Evolutionary conservation across 2,888 invertebrate genomes (phyloP), one percentile per base, ranked within the genome.

Genomic region (Sarcophaga variegata): DNA sequence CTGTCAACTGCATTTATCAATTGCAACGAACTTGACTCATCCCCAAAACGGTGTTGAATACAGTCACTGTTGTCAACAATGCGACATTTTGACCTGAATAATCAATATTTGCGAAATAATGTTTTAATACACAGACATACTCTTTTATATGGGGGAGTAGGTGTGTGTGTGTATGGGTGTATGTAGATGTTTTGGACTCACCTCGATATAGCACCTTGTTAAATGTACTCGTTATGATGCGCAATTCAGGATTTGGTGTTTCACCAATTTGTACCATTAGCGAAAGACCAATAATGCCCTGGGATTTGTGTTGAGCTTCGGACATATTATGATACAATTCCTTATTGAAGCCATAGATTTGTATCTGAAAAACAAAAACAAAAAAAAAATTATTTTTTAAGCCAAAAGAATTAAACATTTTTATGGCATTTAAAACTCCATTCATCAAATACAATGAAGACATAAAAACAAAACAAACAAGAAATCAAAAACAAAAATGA

Each of bases 251-350:
- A 94, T 97, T 97, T 87, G 97, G 97, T 80, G 96, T 96, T 90
- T 98, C 97, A 77, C 97, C 97, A 91, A 98, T 96, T 97, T 98
- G 95, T 85, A 99, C 96, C 97, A 99, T 98, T 72, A 99, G 95
- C 20, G 99, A 97, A 89, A 99, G 97, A 37, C 97, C 99, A 22
- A 99, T 97, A 89, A 99, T 96, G 86, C 99, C 99, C 92, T 99
- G 97, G n/a, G 99, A 98, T 93, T 98, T 98, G 93, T 97, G 97
- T 91, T 97, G 97, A 6, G 99, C 99, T 93, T 98, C 98, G 47
- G 98, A 97, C 96, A 98, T 97, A 93, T 99, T 99, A 93, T 97
- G 97, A 94, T 99, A 99, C 78, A 99, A 94, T 93, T 99, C 99
- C 88, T 97, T 97, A 94, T 99, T 99, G 95, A 98, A 99, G 2